Percentiles rank a stretch among this genome's conserved stretches.
These are phyloP conservation scores for Aldabrachelys gigantea DNA, from an alignment of 2,113 vertebrate genomes.

Conservation along the genomic window DNA sequence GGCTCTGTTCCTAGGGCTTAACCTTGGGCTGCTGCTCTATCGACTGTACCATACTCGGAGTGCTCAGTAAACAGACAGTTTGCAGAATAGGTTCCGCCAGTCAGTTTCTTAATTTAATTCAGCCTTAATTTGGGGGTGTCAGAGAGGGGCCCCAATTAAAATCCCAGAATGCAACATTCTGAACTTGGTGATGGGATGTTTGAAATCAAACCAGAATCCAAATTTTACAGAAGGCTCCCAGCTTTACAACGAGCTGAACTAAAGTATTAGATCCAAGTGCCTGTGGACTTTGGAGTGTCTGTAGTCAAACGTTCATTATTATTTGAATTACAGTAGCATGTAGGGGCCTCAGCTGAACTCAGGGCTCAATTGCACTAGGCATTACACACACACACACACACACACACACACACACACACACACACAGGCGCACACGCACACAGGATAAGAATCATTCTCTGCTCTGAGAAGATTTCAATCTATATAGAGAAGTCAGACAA, in stretches of 20 bases:
- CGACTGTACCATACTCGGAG: background rate
- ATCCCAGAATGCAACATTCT: background rate
- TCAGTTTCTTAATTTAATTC: background rate
- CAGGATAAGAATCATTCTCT: background rate
- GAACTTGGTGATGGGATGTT: background rate
- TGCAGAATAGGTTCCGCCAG: background rate
- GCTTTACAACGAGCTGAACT: background rate
- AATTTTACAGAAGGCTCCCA: background rate
- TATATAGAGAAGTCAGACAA: background rate
- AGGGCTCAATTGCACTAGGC: background rate
- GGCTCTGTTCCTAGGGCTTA: background rate
- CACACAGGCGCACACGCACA: background rate
- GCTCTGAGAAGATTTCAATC: background rate
- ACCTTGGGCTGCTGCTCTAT: background rate
- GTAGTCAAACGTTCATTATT: background rate
- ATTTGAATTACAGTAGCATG: background rate
- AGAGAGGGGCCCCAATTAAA: background rate
- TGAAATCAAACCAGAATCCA: background rate
- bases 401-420: background rate
- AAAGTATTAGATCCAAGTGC: background rate
- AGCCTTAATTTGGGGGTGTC: background rate
- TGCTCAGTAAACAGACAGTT: background rate
- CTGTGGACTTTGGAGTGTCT: background rate
- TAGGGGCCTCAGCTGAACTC: background rate
- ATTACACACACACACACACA: fast-evolving